Conservation (phyloP, 2,113 vertebrate species). For the Hyperopisus bebe region DNA sequence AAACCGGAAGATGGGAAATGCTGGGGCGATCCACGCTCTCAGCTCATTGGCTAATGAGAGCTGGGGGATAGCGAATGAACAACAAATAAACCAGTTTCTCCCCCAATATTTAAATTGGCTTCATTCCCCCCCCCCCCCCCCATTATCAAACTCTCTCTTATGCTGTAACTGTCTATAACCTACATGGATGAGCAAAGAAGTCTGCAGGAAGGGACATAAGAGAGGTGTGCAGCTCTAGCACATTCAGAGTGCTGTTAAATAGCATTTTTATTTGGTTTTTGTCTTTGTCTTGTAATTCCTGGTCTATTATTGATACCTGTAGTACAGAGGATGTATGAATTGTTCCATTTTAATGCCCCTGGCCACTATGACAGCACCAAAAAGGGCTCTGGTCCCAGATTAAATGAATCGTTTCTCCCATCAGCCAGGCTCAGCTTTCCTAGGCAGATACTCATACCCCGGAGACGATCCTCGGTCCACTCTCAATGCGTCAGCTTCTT, state of each 20-base stretch:
- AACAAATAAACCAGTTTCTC: background rate
- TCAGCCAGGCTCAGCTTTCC: background rate
- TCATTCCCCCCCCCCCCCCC: background rate
- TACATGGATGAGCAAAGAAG: background rate
- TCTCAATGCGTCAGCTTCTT: background rate
- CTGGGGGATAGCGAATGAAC: background rate
- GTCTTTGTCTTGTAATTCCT: background rate
- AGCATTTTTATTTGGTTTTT: background rate
- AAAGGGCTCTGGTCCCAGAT: background rate
- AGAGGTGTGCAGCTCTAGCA: background rate
- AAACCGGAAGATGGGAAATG: background rate
- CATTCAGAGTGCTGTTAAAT: background rate
- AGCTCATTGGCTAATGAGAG: background rate
- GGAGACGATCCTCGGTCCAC: background rate
- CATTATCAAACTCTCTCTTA: background rate
- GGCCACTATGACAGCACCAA: background rate
- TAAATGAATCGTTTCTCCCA: background rate
- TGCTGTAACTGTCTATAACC: background rate
- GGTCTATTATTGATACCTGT: background rate
- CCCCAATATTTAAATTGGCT: background rate
- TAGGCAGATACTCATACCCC: background rate
- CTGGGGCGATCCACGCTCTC: background rate
- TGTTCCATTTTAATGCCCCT: background rate
- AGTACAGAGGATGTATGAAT: background rate
- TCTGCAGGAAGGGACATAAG: background rate